Base-by-base conservation (phyloP, 2,797 vertebrate species). In the Acropternis orthonyx region DNA sequence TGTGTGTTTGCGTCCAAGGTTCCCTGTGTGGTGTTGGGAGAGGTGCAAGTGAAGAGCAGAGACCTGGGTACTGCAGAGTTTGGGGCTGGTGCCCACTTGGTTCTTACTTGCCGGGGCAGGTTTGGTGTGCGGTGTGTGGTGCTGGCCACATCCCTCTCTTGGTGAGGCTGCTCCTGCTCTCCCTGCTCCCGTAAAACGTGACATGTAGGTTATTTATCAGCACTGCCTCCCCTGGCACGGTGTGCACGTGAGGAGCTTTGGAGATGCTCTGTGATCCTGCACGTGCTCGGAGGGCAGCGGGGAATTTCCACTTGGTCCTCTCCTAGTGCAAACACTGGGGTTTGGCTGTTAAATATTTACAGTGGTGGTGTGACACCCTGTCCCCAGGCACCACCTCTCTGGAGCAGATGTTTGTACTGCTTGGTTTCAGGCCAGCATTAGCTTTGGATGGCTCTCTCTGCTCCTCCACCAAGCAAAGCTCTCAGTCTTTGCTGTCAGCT, bases 321-420 rank as follows among this genome's bases (percentile, higher is more conserved):
- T 73, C 0, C 52, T 48, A 0, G 28, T 90, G 79, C 73, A 81
- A 30, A 39, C 19, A 7, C 34, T 2, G 26, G 14, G 34, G 5
- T 34, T 85, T 44, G 75, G 14, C 59, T 63, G 67, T 92, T 44
- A 75, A 93, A 46, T 90, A 72, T 77, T 91, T 62, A 76, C 52
- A 12, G 51, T n/a, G 76, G 30, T 69, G 75, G 5, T 56, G 69
- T 89, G 76, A 71, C 6, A 14, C 19, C 23, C 74, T 86, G 55
- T 92, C 86, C 67, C 41, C 71, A 34, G 71, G 44, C 84, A 71
- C 59, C 13, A 18, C 63, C 82, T 61, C 11, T 8, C 72, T 75
- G 75, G 46, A 76, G 78, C 77, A 61, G 71, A 68, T 66, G 59
- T 86, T 67, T 65, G 48, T 82, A 80, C 62, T 56, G 46, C 62